phyloP scores from a whole-genome alignment of 2,113 vertebrate genomes.

The Engraulis encrasicolus region DNA sequence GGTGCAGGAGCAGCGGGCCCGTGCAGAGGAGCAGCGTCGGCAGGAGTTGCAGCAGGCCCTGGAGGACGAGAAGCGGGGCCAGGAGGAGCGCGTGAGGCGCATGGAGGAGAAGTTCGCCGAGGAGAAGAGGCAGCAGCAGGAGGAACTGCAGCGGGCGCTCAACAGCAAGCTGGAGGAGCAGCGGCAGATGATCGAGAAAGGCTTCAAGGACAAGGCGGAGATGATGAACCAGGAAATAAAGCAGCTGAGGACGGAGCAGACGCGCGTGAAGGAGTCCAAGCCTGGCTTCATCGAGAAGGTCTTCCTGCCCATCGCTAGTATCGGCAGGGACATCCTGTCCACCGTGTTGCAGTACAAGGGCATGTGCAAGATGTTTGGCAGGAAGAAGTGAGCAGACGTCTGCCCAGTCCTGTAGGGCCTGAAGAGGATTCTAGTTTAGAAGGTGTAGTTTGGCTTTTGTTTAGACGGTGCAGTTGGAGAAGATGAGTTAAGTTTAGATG shows the following conservation, averaged over 20 bases:
- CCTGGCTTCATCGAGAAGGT: neutral
- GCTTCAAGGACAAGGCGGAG: constrained; percentile 42
- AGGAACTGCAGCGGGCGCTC: constrained; percentile 47
- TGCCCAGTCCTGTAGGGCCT: too few species aligned
- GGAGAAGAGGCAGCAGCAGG: constrained; percentile 35
- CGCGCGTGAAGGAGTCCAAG: neutral
- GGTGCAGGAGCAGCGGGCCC: constrained; percentile 43
- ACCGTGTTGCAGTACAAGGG: neutral
- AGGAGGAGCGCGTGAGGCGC: constrained; percentile 41
- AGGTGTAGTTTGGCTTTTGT: too few species aligned
- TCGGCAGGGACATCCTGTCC: neutral
- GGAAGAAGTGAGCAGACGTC: neutral
- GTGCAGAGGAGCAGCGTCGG: constrained; percentile 36
- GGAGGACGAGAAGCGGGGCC: constrained; percentile 28
- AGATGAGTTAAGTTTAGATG: too few species aligned
- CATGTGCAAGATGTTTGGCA: constrained; percentile 10
- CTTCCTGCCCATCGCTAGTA: neutral
- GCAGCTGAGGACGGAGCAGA: constrained; percentile 26
- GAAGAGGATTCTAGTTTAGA: too few species aligned
- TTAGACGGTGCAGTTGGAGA: too few species aligned
- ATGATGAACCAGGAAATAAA: constrained; percentile 50
- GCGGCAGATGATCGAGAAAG: constrained; percentile 38
- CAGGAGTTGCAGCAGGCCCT: constrained; percentile 32
- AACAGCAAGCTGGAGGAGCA: constrained; percentile 55
- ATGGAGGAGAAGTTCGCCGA: constrained; percentile 48